Evolutionary conservation across 2,888 invertebrate genomes (phyloP), one percentile per base, ranked within the genome.

Genomic region (Conus canariensis): DNA sequence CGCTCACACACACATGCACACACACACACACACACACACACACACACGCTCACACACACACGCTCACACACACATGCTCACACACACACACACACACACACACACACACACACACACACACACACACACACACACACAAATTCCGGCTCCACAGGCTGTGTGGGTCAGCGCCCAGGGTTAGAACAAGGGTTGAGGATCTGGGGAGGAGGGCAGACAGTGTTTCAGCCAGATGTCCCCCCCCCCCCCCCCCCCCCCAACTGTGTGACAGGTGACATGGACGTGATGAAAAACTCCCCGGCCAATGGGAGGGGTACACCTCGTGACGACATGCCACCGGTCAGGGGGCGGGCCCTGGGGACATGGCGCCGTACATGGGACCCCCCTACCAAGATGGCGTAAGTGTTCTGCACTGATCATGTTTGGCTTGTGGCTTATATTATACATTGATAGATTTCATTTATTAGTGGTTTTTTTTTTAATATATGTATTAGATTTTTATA

Each of bases 221-320:
- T 6, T 64, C 30, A 30, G 80, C 80, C 12, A 12, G 19, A 45
- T 45, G 45, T 45, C 45, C 45, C 45, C 30, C n/a, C n/a, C n/a
- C 45, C 45, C 45, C 45, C n/a, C 45, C 45, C 45, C 45, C 45
- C 45, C 45, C 45, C 45, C 45, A 45, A 45, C 45, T 45, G 45
- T 45, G 45, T 56, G 56, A 10, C 92, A 95, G 95, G 95, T 93
- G 95, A 95, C 92, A 94, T 95, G 96, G 99, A 99, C 96, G 99
- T 98, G 91, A 99, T 99, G 99, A 99, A 99, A 97, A 99, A 98
- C 96, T 99, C 99, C 92, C 99, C 99, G 89, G 99, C 99, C 95
- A 98, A 98, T 87, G 98, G 98, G 87, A 99, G 99, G 22, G 97
- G 99, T 64, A 99, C 99, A 95, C 99, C 99, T 88, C 97, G 99